Percentiles rank a stretch among this genome's conserved stretches.
phyloP scores from a whole-genome alignment of 2,113 vertebrate species.

The Dasyurus viverrinus region DNA sequence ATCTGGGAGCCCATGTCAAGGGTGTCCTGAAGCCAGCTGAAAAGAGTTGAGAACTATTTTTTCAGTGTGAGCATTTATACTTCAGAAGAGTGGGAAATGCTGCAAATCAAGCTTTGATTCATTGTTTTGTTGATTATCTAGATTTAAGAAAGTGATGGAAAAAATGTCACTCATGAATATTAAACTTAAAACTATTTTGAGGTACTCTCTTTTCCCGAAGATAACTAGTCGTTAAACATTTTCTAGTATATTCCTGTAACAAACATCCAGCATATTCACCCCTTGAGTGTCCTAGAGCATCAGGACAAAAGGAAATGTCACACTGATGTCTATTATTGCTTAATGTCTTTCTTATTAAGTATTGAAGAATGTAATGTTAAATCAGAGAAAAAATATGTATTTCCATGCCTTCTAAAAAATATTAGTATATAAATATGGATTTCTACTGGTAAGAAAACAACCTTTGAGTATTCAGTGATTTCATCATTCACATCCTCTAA shows the following conservation, averaged over 20 bases:
- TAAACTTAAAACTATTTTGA: background rate
- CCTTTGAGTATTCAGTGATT: background rate
- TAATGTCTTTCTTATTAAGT: background rate
- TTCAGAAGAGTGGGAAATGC: background rate
- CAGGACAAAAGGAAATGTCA: background rate
- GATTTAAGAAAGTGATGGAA: background rate
- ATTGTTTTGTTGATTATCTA: background rate
- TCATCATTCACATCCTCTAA: background rate
- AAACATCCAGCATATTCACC: background rate
- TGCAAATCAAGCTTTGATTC: background rate
- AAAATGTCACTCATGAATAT: background rate
- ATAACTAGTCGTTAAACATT: background rate
- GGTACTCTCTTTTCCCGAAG: background rate
- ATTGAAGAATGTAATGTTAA: background rate
- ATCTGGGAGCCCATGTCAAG: background rate
- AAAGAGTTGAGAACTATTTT: background rate
- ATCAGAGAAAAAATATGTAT: background rate
- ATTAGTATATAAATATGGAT: background rate
- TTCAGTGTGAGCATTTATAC: background rate
- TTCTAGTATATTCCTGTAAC: background rate
- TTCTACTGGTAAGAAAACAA: background rate
- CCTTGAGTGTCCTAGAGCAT: background rate
- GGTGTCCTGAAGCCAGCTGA: background rate
- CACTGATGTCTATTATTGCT: background rate
- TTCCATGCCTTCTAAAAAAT: background rate